Evolutionary conservation across 1,140 invertebrate species (phyloP).

Genomic region (Drosophila seguyi): DNA sequence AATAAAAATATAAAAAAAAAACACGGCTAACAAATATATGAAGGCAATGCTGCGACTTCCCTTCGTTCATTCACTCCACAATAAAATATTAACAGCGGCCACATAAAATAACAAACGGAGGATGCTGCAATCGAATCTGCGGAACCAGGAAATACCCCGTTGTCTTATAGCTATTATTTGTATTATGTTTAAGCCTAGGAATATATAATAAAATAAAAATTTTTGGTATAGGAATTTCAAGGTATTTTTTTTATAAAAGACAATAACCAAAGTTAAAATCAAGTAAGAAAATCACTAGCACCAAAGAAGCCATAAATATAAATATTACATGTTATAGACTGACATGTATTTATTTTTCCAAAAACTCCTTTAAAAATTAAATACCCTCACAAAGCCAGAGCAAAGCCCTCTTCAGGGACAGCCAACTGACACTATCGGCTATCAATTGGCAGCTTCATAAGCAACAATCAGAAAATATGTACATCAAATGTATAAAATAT

Average conservation of each 20-base stretch:
- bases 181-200: too few species aligned
- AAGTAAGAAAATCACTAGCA: neutral
- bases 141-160: slow-evolving; percentile 25
- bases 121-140: slow-evolving; percentile 3
- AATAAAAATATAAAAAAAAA: slow-evolving; percentile 31
- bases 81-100: slow-evolving; percentile 78
- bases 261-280: neutral
- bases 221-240: neutral
- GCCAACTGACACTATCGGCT: slow-evolving; percentile 26
- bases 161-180: neutral
- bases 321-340: too few species aligned
- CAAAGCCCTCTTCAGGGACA: slow-evolving; percentile 23
- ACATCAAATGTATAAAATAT: slow-evolving; percentile 16
- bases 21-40: slow-evolving; percentile 32
- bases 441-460: slow-evolving; percentile 53
- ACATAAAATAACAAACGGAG: slow-evolving; percentile 62
- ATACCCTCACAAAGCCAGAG: neutral
- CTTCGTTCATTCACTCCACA: slow-evolving; percentile 70
- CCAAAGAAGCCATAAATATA: too few species aligned
- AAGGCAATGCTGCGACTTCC: slow-evolving; percentile 72
- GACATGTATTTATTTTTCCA: too few species aligned
- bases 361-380: too few species aligned
- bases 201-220: too few species aligned
- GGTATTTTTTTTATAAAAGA: neutral
- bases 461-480: slow-evolving; percentile 33